Conservation (phyloP, 2,888 invertebrate genomes). For the Apantesis nais region DNA sequence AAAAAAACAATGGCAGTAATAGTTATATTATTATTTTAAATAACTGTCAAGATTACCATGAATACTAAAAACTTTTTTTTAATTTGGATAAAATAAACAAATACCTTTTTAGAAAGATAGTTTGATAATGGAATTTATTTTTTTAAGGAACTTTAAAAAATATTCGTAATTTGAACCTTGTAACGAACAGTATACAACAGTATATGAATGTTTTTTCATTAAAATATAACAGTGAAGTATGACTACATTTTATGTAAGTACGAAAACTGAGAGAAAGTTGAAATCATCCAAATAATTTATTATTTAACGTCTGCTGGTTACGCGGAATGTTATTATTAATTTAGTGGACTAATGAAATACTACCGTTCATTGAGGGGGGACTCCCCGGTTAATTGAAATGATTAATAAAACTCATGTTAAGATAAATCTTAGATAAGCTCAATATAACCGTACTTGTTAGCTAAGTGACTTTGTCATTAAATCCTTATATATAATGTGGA, state of each 20-base stretch:
- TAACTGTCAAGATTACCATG: not conserved
- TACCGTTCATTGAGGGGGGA: not conserved
- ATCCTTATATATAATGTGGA: no score
- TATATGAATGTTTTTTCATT: not conserved
- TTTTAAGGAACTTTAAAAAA: not conserved
- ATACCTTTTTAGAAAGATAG: not conserved
- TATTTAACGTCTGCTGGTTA: slow-evolving; percentile 3
- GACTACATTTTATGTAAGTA: not conserved
- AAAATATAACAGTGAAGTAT: not conserved
- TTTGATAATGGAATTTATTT: not conserved
- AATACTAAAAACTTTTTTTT: not conserved
- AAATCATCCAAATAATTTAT: not conserved
- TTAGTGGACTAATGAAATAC: not conserved
- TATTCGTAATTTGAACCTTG: not conserved
- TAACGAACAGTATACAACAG: no score
- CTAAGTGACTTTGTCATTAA: no score
- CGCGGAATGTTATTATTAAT: not conserved
- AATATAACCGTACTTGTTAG: no score
- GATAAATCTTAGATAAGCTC: no score
- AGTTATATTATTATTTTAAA: not conserved
- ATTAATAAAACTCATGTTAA: no score
- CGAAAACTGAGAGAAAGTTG: not conserved
- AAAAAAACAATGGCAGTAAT: not conserved
- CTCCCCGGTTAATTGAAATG: no score
- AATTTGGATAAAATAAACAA: no score